A percentile compares a stretch with the other conserved stretches of the same genome.
These are phyloP conservation scores for Orchestes rusci DNA, from an alignment of 2,888 invertebrate species.

Conservation along the genomic window DNA sequence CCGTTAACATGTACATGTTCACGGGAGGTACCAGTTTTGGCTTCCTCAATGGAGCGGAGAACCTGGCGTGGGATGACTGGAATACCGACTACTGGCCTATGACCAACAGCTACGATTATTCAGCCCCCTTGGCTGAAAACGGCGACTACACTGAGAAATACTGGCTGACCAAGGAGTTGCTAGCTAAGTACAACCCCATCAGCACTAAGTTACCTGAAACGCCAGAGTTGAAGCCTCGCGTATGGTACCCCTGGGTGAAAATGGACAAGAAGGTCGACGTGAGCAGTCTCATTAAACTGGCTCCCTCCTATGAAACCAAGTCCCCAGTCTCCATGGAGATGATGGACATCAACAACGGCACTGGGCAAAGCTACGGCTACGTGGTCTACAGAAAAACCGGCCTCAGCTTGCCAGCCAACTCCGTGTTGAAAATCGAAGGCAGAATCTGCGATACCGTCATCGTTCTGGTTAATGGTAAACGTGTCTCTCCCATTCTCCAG, in stretches of 20 bases:
- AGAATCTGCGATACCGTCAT: conserved; percentile 48
- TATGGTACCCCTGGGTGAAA: conserved; percentile 52
- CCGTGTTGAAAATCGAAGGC: conserved; percentile 40
- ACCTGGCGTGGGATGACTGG: conserved; percentile 20
- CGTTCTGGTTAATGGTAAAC: conserved; percentile 44
- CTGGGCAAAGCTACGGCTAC: conserved; percentile 54
- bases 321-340: conserved; percentile 40
- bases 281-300: conserved; percentile 28
- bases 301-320: conserved; percentile 22
- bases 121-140: conserved; percentile 81
- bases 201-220: conserved; percentile 49
- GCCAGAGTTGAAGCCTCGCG: conserved; percentile 64
- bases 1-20: conserved; percentile 88
- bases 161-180: conserved; percentile 51
- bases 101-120: conserved; percentile 63
- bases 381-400: conserved; percentile 46
- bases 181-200: conserved; percentile 38
- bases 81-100: conserved; percentile 36
- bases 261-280: conserved; percentile 30
- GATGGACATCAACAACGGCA: conserved; percentile 40
- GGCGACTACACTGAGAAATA: conserved; percentile 80
- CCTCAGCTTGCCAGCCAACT: conserved; percentile 32
- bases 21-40: conserved; percentile 85
- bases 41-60: conserved; percentile 44
- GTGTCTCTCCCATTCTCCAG: conserved; percentile 39